A percentile compares a stretch with the other conserved stretches of the same genome.
Evolutionary conservation across 1,140 invertebrate genomes (phyloP).

Genomic region (Onthophagus taurus): DNA sequence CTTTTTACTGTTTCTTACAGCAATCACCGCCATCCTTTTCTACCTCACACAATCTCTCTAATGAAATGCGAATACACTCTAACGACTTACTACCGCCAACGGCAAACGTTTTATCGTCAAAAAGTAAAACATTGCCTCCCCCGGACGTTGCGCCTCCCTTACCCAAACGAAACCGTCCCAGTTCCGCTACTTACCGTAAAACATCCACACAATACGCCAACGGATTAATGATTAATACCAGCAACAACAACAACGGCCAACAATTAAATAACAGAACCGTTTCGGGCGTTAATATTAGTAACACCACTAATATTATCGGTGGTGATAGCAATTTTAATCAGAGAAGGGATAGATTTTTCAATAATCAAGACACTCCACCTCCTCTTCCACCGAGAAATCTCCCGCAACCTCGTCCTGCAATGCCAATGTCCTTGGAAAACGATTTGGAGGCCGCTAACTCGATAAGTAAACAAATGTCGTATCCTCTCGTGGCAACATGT

Average conservation of each 20-base stretch:
- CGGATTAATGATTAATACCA: slow-evolving; percentile 14
- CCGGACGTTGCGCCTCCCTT: slow-evolving; percentile 32
- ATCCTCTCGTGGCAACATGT: slow-evolving; percentile 42
- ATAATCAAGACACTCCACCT: slow-evolving; percentile 38
- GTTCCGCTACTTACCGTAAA: slow-evolving; percentile 14
- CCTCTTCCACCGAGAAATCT: slow-evolving; percentile 49
- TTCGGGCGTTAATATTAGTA: no score
- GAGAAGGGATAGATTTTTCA: slow-evolving; percentile 1
- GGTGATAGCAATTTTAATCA: slow-evolving; percentile 1
- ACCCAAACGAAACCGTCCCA: slow-evolving; percentile 29
- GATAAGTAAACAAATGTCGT: slow-evolving; percentile 48
- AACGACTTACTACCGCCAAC: slow-evolving; percentile 20
- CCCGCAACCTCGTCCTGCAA: no score
- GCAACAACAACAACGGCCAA: neutral
- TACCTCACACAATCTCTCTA: slow-evolving; percentile 12
- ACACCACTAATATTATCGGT: neutral
- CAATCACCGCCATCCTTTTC: slow-evolving; percentile 22
- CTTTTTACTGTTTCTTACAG: slow-evolving; percentile 37
- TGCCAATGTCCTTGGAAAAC: slow-evolving; percentile 37
- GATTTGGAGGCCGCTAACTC: slow-evolving; percentile 45
- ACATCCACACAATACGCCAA: slow-evolving; percentile 19
- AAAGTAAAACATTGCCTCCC: slow-evolving; percentile 16
- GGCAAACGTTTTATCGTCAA: slow-evolving; percentile 21
- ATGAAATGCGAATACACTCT: slow-evolving; percentile 18
- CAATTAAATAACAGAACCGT: neutral